Conservation (phyloP, 2,113 vertebrate genomes). For the Osmerus eperlanus region DNA sequence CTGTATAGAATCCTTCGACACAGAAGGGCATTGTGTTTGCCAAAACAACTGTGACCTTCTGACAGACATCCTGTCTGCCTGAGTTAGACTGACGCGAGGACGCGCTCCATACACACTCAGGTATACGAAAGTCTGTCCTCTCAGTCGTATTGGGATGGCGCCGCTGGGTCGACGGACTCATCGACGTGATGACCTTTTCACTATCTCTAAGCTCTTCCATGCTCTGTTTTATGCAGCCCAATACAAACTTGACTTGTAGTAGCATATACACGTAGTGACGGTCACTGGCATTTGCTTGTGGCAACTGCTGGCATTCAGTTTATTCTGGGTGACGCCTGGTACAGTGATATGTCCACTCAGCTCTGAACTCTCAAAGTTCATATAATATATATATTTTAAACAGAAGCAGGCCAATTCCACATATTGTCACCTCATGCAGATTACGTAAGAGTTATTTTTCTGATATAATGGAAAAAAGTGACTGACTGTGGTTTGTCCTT, state of each 20-base stretch:
- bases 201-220: neutral
- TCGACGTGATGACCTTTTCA: slow-evolving; percentile 23
- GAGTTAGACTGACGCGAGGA: neutral
- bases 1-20: neutral
- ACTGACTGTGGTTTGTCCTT: slow-evolving; percentile 4
- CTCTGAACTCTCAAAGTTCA: neutral
- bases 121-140: neutral
- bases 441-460: slow-evolving; percentile 4
- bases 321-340: neutral
- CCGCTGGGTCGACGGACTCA: neutral
- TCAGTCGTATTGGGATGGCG: neutral
- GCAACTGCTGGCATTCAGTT: slow-evolving; percentile 17
- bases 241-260: neutral
- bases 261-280: neutral
- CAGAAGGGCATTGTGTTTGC: neutral
- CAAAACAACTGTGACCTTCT: neutral
- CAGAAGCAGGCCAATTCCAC: neutral
- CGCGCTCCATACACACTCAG: no score
- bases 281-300: slow-evolving; percentile 12
- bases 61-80: neutral
- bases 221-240: neutral
- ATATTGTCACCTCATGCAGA: neutral
- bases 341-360: neutral
- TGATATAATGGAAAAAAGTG: neutral
- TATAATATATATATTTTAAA: neutral